Base-by-base conservation (phyloP, 2,888 invertebrate genomes). In the Taphrorychus bicolor region DNA sequence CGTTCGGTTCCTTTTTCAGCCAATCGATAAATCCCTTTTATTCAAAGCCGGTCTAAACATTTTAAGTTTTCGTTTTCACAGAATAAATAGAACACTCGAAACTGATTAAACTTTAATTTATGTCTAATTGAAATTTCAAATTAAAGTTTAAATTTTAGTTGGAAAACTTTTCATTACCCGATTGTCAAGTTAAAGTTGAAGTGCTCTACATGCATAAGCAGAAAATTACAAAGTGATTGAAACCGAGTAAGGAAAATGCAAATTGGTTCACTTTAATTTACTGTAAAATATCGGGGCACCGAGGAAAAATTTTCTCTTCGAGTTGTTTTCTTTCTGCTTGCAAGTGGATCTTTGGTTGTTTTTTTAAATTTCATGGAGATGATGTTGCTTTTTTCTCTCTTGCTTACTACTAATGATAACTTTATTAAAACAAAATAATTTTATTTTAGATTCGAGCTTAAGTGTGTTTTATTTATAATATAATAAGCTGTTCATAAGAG, bases 41-140 rank as follows among this genome's bases (percentile, higher is more conserved):
- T 52, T 41, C 32, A 45, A 56, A 56, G 56, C 56, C 52, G 41
- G 60, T 60, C 60, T 60, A 60, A 60, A 52, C 41, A 60, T 60
- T 60, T 60, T 52, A 51, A 61, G 54, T 61, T 61, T 60, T 61
- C 61, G 53, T 61, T 61, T 61, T 53, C 53, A 18, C 45, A 22
- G 60, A 48, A 60, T 66, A 66, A 66, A 66, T 60, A 51, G 56
- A 59, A 60, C 66, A 59, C 66, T 66, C 53, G 60, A 56, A 60
- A 48, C 45, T 54, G 66, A 66, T 66, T 66, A 66, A 54, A 51
- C 17, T 64, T 64, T 64, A 64, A 64, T 64, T 64, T 64, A 64
- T 54, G 54, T 56, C 62, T 62, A 64, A 64, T 51, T 64, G 58
- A 64, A 64, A 64, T 57, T 64, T 64, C 21, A 64, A 64, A 58